Evolutionary conservation across 2,113 vertebrate genomes (phyloP).

Genomic region (Hippocampus barbouri): DNA sequence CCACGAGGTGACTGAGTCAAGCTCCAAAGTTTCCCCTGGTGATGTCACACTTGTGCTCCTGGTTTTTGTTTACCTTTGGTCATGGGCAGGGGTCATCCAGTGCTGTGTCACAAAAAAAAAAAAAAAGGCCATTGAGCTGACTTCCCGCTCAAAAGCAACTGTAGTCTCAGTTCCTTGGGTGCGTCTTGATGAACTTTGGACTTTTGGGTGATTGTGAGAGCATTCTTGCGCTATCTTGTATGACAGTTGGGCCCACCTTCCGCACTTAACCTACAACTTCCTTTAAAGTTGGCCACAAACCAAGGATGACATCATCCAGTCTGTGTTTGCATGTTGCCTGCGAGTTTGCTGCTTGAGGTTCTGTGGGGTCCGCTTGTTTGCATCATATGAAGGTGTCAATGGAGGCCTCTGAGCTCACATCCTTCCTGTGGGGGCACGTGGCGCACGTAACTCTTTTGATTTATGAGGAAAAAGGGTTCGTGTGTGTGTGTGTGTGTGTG

Average conservation of each 20-base stretch:
- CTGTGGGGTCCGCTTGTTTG: neutral
- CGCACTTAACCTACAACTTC: conserved; percentile 32
- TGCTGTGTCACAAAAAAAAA: neutral
- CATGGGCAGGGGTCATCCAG: no score
- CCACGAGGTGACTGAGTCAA: neutral
- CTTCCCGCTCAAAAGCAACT: conserved; percentile 25
- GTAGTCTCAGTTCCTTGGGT: conserved; percentile 6
- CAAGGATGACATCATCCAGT: conserved; percentile 15
- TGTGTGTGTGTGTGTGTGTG: no score
- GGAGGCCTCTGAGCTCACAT: conserved; percentile 32
- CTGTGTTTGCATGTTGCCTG: conserved; percentile 28
- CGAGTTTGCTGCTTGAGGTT: conserved; percentile 1
- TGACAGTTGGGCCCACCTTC: no score
- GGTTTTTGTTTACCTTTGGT: no score
- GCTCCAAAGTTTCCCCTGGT: neutral
- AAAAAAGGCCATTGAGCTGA: no score
- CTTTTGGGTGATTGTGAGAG: conserved; percentile 2
- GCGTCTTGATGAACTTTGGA: neutral
- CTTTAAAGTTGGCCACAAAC: neutral
- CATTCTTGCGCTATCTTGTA: no score
- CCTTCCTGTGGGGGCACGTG: conserved; percentile 36
- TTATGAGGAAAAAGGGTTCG: neutral
- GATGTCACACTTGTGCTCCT: neutral
- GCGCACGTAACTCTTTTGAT: neutral
- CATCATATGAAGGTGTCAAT: neutral